Percentiles rank a stretch among this genome's conserved stretches.
Evolutionary conservation across 2,113 vertebrate genomes (phyloP).

Genomic region (Elgaria multicarinata): DNA sequence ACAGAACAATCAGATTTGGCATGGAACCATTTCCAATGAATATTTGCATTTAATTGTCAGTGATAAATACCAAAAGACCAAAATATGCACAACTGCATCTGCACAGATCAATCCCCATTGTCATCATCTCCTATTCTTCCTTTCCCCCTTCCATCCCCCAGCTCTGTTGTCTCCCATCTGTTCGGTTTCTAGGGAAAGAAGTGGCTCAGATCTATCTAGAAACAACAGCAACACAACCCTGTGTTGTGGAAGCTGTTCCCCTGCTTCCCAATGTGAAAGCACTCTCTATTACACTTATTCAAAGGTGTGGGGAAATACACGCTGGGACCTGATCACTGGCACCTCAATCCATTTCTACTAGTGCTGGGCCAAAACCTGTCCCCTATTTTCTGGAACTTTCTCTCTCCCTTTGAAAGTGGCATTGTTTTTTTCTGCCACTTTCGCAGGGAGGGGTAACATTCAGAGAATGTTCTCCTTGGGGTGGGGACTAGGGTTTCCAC

Average conservation of each 20-base stretch:
- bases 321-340: neutral
- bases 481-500: too few relatives aligned
- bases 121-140: neutral
- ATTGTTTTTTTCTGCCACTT: too few relatives aligned
- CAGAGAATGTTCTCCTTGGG: too few relatives aligned
- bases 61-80: neutral
- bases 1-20: slow-evolving; percentile 27
- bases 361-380: too few relatives aligned
- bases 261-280: too few relatives aligned
- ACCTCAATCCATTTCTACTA: neutral
- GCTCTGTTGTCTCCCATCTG: neutral
- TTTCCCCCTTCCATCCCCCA: neutral
- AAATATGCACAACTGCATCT: neutral
- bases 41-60: slow-evolving; percentile 20
- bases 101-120: neutral
- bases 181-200: neutral
- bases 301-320: neutral
- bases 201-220: neutral
- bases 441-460: too few relatives aligned
- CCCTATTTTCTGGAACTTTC: too few relatives aligned
- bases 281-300: too few relatives aligned
- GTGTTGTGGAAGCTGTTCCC: neutral
- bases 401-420: too few relatives aligned
- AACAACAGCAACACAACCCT: neutral
- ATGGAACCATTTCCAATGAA: slow-evolving; percentile 17